Conservation (phyloP, 2,797 vertebrate species). For the Coilia nasus region DNA sequence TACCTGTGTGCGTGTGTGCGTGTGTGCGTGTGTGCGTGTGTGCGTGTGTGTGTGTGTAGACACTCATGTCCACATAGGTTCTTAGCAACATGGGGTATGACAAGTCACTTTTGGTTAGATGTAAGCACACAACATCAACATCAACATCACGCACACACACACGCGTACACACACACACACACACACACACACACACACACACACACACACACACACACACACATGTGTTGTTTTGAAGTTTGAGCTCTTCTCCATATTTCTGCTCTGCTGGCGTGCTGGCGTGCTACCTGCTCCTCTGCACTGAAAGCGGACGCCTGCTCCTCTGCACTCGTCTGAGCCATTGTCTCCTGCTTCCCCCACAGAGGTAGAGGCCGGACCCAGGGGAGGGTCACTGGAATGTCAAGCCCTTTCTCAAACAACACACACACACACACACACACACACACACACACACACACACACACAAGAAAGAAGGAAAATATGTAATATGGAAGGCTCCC, state of each 20-base stretch:
- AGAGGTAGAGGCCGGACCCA: background rate
- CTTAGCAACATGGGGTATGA: background rate
- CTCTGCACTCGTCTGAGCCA: background rate
- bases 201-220: no score
- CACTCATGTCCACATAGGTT: background rate
- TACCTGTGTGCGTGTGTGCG: no score
- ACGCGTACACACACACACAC: background rate
- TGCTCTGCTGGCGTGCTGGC: background rate
- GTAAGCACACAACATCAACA: background rate
- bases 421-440: no score
- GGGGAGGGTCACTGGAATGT: conserved; percentile 2
- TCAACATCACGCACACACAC: background rate
- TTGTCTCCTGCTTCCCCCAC: background rate
- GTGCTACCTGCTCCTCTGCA: background rate
- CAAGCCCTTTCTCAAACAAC: background rate
- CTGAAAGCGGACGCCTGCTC: background rate
- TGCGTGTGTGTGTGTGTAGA: background rate
- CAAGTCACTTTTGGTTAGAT: background rate
- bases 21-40: no score
- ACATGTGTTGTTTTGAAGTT: background rate
- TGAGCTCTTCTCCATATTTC: background rate
- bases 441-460: no score
- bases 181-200: background rate
- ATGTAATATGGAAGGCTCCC: background rate
- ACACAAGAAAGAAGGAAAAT: background rate